Conservation (phyloP, 2,113 vertebrate genomes). For the Nansenia antarctica region DNA sequence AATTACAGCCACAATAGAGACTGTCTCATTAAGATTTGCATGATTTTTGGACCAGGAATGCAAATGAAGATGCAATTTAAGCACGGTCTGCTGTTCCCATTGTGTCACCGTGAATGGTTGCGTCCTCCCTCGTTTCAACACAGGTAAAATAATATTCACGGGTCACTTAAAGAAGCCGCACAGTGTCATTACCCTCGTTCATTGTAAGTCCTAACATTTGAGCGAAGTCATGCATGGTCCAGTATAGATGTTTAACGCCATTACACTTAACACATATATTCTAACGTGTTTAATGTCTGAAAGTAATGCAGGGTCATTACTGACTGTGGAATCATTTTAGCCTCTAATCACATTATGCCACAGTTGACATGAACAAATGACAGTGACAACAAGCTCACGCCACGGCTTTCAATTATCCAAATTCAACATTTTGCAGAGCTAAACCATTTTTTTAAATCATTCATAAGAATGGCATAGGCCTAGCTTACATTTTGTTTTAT, state of each 20-base stretch:
- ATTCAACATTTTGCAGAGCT: neutral
- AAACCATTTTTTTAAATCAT: neutral
- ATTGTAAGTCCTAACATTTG: constrained; percentile 13
- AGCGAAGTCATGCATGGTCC: constrained; percentile 1
- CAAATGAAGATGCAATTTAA: constrained; percentile 80
- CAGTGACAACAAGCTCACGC: neutral
- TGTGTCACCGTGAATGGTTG: constrained; percentile 70
- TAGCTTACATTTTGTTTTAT: neutral
- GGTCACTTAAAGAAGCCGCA: constrained; percentile 69
- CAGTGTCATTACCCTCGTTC: constrained; percentile 43
- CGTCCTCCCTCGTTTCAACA: constrained; percentile 68
- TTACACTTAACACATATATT: neutral
- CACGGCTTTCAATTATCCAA: neutral
- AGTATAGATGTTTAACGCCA: neutral
- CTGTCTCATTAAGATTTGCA: constrained; percentile 80
- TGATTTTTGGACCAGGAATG: constrained; percentile 73
- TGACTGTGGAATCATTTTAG: neutral
- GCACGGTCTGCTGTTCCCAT: constrained; percentile 76
- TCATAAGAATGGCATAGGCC: neutral
- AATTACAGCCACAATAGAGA: constrained; percentile 74
- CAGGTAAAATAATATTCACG: constrained; percentile 78
- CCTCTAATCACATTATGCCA: neutral
- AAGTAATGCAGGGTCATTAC: neutral
- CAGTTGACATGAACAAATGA: neutral
- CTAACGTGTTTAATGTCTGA: neutral